Conservation (phyloP, 2,888 invertebrate genomes). For the Gymnoscelis rufifasciata region DNA sequence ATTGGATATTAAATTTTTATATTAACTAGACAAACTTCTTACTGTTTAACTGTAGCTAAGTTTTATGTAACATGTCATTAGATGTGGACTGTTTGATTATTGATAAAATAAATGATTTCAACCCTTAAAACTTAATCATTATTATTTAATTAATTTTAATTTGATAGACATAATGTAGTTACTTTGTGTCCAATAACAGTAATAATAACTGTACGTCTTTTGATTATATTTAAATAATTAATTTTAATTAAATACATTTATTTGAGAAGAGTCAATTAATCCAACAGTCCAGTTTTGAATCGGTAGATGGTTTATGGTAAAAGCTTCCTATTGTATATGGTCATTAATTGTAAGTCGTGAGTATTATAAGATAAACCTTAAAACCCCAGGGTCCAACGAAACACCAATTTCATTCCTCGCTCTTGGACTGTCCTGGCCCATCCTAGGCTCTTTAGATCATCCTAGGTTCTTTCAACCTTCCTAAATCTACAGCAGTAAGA, state of each 20-base stretch:
- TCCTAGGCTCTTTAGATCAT: constrained; percentile 29
- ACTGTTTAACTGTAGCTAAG: constrained; percentile 47
- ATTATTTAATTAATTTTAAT: too few species aligned
- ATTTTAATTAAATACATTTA: too few species aligned
- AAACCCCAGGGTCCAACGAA: constrained; percentile 72
- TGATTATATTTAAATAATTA: too few species aligned
- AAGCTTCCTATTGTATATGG: constrained; percentile 30
- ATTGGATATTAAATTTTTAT: constrained; percentile 38
- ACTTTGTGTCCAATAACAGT: too few species aligned
- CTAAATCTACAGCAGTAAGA: constrained; percentile 51
- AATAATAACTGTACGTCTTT: too few species aligned
- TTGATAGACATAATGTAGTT: too few species aligned
- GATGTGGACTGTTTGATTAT: constrained; percentile 31
- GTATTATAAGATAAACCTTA: constrained; percentile 33
- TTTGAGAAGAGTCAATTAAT: constrained; percentile 5
- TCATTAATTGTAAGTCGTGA: constrained; percentile 32
- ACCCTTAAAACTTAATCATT: background rate
- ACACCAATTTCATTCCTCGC: constrained; percentile 66
- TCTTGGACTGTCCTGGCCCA: constrained; percentile 70
- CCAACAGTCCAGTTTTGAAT: constrained; percentile 12
- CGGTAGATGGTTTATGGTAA: constrained; percentile 20
- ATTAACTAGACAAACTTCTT: constrained; percentile 46
- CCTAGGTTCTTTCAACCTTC: constrained; percentile 25
- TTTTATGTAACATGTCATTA: constrained; percentile 33
- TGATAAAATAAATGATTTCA: constrained; percentile 1